Evolutionary conservation across 2,113 vertebrate genomes (phyloP), one percentile per base, ranked within the genome.

Genomic region (Leucoraja erinaceus): DNA sequence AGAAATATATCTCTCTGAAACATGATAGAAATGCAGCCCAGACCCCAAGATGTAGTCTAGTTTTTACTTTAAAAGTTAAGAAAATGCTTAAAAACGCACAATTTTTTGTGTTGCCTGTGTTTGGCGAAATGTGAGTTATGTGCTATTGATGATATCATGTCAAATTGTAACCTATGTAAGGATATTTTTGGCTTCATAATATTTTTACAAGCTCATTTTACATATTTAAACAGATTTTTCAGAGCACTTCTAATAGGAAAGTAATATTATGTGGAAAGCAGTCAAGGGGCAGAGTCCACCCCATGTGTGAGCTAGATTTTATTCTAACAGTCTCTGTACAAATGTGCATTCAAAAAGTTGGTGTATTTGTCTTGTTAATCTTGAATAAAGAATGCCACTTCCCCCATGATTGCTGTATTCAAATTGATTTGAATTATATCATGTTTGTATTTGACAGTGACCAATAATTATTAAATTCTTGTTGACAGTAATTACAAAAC

Each of bases 341-440:
- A 38, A 16, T 88, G 16, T 28, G 31, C 31, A 66, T 72, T 47
- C 22, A 38, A 91, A 72, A 91, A 68, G 22, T 72, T 72, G 8
- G 10, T 54, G 22, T 72, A 38, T 91, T 91, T 70, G 33, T 47
- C 68, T 31, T 91, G 90, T 74, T 91, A 91, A 90, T 70, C 63
- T 70, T 47, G 16, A 38, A 38, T 47, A 70, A 91, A 72, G 22
- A 72, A 12, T 91, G 20, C 16, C 68, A 70, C 3, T n/a, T 91
- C 18, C 22, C 38, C 33, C 38, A 47, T 72, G 8, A 72, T 91
- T 91, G 12, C 22, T 74, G 38, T 54, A 72, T 91, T 38, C 33
- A 91, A 91, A 91, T 91, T 91, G 68, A 47, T 74, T 91, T 70
- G 86, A 14, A 47, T 88, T 3, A 33, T 91, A 25, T 38, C 20